Base-by-base conservation (phyloP, 2,888 invertebrate species). In the Sinelater perroti region DNA sequence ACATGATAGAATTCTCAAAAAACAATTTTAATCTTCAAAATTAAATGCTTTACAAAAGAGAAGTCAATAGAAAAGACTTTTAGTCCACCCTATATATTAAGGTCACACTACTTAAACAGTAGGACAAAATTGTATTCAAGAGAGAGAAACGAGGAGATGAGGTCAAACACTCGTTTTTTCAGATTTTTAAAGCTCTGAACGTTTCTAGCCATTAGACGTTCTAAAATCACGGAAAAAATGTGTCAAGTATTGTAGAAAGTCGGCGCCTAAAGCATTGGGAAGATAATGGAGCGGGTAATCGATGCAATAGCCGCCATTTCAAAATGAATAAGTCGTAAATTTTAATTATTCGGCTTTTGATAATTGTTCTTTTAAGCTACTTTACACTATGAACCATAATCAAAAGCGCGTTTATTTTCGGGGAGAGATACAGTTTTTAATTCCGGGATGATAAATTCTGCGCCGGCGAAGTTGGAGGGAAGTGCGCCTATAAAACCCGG, bases 271-370 rank as follows among this genome's bases (percentile, higher is more conserved):
- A 20, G 30, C 26, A 44, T 52, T 52, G 21, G 18, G 52, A 35
- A 52, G 44, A 52, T 52, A 52, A 52, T 44, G 28, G 40, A 33
- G 38, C 18, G 17, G 28, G 42, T 52, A 52, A 52, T 52, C 40
- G 52, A 52, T 52, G 42, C 33, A 52, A 42, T 17, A 33, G 24
- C 24, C 33, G 42, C 24, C 21, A 44, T 42, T 52, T 44, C 26
- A 21, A 18, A 52, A 44, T 24, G 42, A 52, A 52, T 52, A 21
- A 52, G 42, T 52, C 52, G 44, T 52, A 44, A 52, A 52, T 52
- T 52, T 51, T 51, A 51, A 51, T 51, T 51, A 51, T 51, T 51
- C 42, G 33, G 52, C 52, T 44, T 44, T 50, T 50, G 36, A 50
- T 44, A 44, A 52, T 44, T 52, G 52, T 33, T 44, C 42, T 42